Conservation (phyloP, 2,113 vertebrate species). For the Micromys minutus region DNA sequence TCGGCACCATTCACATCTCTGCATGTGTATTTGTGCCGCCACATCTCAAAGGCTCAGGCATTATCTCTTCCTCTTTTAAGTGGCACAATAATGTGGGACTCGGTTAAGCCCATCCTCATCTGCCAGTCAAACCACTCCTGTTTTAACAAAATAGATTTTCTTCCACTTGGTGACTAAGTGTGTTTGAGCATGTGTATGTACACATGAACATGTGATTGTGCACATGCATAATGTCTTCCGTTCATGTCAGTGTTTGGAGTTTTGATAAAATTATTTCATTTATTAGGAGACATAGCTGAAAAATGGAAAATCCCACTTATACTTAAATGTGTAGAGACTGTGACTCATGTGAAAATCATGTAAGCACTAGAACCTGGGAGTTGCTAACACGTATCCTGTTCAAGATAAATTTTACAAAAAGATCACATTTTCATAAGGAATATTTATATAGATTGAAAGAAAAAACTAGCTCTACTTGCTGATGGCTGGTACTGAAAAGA, state of each 20-base stretch:
- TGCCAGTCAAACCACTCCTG: constrained; percentile 84
- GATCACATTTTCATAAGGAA: constrained; percentile 62
- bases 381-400: background rate
- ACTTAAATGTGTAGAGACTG: constrained; percentile 83
- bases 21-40: constrained; percentile 85
- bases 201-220: constrained; percentile 17
- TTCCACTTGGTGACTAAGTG: constrained; percentile 75
- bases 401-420: constrained; percentile 32
- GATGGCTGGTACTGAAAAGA: constrained; percentile 67
- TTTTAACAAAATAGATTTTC: constrained; percentile 85
- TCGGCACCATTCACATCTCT: too few species aligned
- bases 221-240: constrained; percentile 77
- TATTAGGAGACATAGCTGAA: constrained; percentile 79
- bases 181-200: constrained; percentile 76
- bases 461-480: constrained; percentile 53
- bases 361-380: constrained; percentile 69
- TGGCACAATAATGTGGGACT: constrained; percentile 85
- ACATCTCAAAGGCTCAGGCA: constrained; percentile 85
- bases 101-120: constrained; percentile 85
- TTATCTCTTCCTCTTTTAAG: constrained; percentile 86
- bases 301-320: constrained; percentile 82
- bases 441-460: constrained; percentile 58
- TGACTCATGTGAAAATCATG: constrained; percentile 77
- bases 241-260: constrained; percentile 81
- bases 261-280: constrained; percentile 82